phyloP scores from a whole-genome alignment of 2,888 invertebrate species.

The Nasonovia ribisnigri region DNA sequence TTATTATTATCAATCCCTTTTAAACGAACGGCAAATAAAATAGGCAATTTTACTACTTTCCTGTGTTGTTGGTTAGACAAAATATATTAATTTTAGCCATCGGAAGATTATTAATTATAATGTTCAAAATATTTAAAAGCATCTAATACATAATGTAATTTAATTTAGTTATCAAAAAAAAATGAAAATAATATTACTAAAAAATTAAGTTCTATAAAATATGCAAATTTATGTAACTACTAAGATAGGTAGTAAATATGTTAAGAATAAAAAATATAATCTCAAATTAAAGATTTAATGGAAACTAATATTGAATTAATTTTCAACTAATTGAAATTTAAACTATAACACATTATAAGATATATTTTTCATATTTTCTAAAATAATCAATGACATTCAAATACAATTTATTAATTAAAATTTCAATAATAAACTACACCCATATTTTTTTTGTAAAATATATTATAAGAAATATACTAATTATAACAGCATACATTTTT shows the following conservation, averaged over 20 bases:
- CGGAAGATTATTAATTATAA: neutral
- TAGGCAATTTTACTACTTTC: constrained; percentile 47
- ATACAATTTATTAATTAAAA: neutral
- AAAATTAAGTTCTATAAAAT: neutral
- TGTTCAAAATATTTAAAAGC: neutral
- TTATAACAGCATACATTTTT: neutral
- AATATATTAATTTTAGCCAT: neutral
- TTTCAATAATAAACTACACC: neutral
- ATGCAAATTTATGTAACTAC: neutral
- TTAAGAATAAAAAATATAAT: neutral
- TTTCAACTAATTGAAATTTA: too few relatives aligned
- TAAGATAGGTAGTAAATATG: neutral
- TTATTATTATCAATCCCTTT: neutral
- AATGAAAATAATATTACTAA: neutral
- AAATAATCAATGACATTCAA: too few relatives aligned
- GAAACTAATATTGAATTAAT: too few relatives aligned
- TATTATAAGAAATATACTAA: neutral
- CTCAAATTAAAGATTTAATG: too few relatives aligned
- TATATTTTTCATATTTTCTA: too few relatives aligned
- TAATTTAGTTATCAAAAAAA: neutral
- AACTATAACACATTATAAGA: too few relatives aligned
- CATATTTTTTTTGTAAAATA: neutral
- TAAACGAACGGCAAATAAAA: constrained; percentile 6
- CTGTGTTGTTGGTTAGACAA: neutral
- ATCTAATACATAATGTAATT: neutral